Conservation (phyloP, 2,113 vertebrate genomes). For the Vicugna pacos region DNA sequence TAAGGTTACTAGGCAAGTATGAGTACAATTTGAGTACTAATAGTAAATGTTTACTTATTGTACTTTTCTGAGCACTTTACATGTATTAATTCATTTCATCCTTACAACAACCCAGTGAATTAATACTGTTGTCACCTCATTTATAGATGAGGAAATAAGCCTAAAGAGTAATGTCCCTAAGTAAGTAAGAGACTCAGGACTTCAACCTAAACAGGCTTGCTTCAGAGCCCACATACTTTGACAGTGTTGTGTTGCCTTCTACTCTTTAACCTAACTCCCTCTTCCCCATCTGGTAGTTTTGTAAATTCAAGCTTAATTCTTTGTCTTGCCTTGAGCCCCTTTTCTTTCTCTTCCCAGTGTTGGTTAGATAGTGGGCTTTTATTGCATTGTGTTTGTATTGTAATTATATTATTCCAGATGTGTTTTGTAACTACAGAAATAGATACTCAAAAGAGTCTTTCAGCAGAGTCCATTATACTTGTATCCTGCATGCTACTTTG, state of each 20-base stretch:
- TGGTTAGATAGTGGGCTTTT: not conserved
- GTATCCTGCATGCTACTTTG: slow-evolving; percentile 24
- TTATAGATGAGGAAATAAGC: not conserved
- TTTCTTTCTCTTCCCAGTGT: not conserved
- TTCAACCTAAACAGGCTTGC: not conserved
- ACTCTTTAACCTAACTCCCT: not conserved
- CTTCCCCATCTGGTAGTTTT: slow-evolving; percentile 29
- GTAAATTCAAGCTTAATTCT: not conserved
- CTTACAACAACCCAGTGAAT: not conserved
- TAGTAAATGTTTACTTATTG: not conserved
- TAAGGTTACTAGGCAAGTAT: not conserved
- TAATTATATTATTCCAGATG: not conserved
- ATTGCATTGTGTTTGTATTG: slow-evolving; percentile 5
- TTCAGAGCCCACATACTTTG: not conserved
- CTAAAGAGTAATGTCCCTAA: slow-evolving; percentile 17
- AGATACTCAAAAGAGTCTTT: slow-evolving; percentile 40
- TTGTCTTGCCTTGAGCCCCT: not conserved
- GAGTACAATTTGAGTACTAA: slow-evolving; percentile 7
- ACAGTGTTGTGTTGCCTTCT: not conserved
- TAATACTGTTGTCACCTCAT: not conserved
- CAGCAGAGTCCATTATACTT: not conserved
- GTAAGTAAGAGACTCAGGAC: not conserved
- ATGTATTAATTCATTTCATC: not conserved
- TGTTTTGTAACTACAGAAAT: not conserved
- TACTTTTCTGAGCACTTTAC: slow-evolving; percentile 13